These are phyloP conservation scores for Julus scanicus DNA, from an alignment of 2,888 invertebrate genomes.

Conservation along the genomic window DNA sequence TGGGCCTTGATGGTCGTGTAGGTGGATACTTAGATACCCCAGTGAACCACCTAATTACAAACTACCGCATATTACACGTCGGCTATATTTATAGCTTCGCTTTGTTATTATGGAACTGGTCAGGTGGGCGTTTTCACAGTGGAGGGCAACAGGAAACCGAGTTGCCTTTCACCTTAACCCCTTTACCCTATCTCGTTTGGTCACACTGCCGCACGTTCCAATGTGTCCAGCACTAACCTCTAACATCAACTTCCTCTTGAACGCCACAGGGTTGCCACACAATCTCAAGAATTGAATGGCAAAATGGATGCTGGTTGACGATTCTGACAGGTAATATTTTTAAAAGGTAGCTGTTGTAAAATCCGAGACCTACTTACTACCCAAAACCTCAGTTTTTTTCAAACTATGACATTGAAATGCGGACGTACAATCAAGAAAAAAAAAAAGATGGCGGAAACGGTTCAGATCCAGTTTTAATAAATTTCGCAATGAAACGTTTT, in stretches of 20 bases:
- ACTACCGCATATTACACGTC: not conserved
- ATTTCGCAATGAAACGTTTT: not conserved
- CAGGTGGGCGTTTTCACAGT: not conserved
- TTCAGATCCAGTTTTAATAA: not conserved
- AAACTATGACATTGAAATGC: not conserved
- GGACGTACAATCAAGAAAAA: not conserved
- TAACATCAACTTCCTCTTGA: not conserved
- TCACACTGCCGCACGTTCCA: not conserved
- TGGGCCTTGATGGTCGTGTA: not conserved
- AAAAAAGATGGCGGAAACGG: conserved; percentile 4
- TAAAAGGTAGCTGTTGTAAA: not conserved
- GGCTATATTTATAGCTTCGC: not conserved
- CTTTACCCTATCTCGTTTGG: not conserved
- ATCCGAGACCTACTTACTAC: not conserved
- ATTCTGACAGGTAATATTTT: conserved; percentile 24
- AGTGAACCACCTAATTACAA: not conserved
- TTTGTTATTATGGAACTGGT: not conserved
- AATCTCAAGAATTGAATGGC: not conserved
- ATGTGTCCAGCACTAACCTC: conserved; percentile 20
- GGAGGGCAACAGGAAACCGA: not conserved
- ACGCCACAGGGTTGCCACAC: not conserved
- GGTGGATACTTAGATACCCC: conserved; percentile 11
- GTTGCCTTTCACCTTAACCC: not conserved
- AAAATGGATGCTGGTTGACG: conserved; percentile 10
- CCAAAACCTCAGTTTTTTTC: not conserved